These are phyloP conservation scores for Brachionus asplanchnoidis DNA, from an alignment of 1,140 invertebrate genomes.

Conservation along the genomic window DNA sequence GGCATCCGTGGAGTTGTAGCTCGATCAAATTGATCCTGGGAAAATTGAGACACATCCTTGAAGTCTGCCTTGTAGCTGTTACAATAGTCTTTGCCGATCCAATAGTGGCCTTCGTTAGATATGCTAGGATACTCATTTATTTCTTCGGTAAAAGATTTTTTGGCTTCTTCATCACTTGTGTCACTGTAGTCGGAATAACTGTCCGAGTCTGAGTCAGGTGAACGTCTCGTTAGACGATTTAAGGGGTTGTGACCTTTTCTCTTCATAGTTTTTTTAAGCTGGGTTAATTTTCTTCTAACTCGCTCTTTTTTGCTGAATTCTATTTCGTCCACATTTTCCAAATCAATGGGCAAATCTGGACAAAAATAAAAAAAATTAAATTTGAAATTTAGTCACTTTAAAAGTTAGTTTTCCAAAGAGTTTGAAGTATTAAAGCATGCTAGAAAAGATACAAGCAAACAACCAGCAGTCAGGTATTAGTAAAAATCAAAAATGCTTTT, in stretches of 20 bases:
- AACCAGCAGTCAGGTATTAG: background rate
- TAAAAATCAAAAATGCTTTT: background rate
- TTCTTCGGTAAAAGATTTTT: conserved; percentile 11
- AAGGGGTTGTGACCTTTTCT: background rate
- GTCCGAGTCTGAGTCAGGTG: background rate
- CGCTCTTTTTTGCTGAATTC: conserved; percentile 11
- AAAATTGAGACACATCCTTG: conserved; percentile 64
- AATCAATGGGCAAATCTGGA: background rate
- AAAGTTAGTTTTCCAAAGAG: background rate
- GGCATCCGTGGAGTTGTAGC: conserved; percentile 86
- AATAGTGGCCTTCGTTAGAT: conserved; percentile 53
- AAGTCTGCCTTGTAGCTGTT: conserved; percentile 99
- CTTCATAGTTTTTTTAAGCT: conserved; percentile 39
- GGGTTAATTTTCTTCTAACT: background rate
- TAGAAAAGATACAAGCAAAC: background rate
- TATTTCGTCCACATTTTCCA: background rate
- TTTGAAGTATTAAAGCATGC: background rate
- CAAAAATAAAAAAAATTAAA: too few species aligned
- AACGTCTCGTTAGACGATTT: background rate
- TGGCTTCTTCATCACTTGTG: background rate
- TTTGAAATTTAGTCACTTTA: background rate
- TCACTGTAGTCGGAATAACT: background rate
- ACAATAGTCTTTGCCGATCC: conserved; percentile 94
- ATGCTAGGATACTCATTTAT: background rate
- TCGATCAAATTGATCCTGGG: conserved; percentile 61